Evolutionary conservation across 2,113 vertebrate species (phyloP).

Genomic region (Poicephalus meyeri): DNA sequence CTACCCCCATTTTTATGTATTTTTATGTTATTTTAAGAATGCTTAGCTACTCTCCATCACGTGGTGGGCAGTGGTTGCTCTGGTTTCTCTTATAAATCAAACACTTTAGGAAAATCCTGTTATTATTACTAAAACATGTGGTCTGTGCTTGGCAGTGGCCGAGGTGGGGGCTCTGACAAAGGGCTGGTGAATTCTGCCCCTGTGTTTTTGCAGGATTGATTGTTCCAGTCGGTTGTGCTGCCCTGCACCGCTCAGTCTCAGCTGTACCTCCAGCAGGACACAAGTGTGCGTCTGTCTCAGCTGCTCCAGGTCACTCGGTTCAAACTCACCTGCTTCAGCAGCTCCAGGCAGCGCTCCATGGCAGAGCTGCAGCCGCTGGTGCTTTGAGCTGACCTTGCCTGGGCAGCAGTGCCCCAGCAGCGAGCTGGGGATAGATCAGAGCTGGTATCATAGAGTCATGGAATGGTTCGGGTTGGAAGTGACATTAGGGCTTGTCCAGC

Average conservation of each 20-base stretch:
- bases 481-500: background rate
- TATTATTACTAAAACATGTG: background rate
- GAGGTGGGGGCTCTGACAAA: background rate
- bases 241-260: background rate
- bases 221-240: background rate
- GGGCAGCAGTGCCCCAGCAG: background rate
- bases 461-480: background rate
- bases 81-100: background rate
- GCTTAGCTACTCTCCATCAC: background rate
- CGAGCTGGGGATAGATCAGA: background rate
- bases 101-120: background rate
- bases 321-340: background rate
- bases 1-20: rapidly evolving
- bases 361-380: background rate
- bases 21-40: background rate
- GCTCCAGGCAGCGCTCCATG: background rate
- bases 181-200: background rate
- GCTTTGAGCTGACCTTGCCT: background rate
- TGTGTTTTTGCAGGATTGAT: rapidly evolving
- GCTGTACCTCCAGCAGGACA: background rate
- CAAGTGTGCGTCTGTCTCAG: background rate
- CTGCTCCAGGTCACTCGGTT: background rate
- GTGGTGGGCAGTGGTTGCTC: background rate
- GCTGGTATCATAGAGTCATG: background rate
- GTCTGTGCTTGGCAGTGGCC: background rate